Evolutionary conservation across 2,888 invertebrate genomes (phyloP).

Genomic region (Diabrotica balteata): DNA sequence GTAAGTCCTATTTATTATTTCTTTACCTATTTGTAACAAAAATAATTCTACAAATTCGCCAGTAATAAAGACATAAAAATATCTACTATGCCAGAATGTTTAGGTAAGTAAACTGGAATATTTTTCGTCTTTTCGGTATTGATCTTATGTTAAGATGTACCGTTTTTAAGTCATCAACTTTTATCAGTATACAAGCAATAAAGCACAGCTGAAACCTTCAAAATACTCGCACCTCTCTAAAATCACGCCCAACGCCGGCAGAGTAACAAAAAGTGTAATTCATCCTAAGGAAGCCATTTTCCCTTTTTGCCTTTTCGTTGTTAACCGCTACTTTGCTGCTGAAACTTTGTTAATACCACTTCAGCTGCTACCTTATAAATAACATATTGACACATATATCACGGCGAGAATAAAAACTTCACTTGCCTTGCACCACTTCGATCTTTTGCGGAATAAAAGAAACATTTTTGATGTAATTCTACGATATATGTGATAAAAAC

Average conservation of each 20-base stretch:
- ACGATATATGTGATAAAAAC: no score
- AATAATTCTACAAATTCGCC: no score
- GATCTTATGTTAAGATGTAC: no score
- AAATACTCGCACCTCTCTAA: neutral
- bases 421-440: conserved; percentile 8
- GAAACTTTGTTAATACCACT: conserved; percentile 34
- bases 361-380: conserved; percentile 37
- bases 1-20: no score
- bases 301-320: conserved; percentile 1
- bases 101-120: no score
- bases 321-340: conserved; percentile 17
- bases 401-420: conserved; percentile 22
- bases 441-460: neutral
- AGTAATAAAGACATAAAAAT: no score
- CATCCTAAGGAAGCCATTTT: neutral
- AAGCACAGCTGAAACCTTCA: neutral
- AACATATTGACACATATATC: conserved; percentile 38
- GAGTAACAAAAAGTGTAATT: conserved; percentile 10
- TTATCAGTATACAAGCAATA: no score
- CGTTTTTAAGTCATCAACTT: no score
- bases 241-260: neutral
- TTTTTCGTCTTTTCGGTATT: no score
- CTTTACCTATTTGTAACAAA: no score
- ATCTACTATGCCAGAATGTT: no score
- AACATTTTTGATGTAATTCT: neutral